Base-by-base conservation (phyloP, 1,140 invertebrate species). In the Drosophila simulans region DNA sequence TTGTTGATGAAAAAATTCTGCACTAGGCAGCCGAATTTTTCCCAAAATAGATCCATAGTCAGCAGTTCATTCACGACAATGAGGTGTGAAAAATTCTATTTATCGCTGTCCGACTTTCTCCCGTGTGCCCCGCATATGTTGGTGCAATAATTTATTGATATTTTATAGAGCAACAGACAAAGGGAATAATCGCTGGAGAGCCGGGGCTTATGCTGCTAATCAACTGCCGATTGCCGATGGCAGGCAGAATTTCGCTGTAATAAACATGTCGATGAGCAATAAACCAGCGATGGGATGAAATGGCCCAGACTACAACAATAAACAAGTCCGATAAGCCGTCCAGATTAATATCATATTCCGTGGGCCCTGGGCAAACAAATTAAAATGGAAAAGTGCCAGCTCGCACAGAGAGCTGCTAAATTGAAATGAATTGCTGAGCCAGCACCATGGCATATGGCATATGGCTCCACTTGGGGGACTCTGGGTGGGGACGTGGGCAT, bases 111-210 rank as follows among this genome's bases (percentile, higher is more conserved):
- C 46, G 27, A 62, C 42, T 63, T 49, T 59, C 65, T 63, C 45
- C 56, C 65, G 55, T 43, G 39, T 25, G 15, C 34, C n/a, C 34
- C 42, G 17, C 59, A 20, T 43, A 49, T 46, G 52, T 52, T 57
- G 57, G 56, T 71, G 49, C 20, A 27, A 55, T 73, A 78, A 63
- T 79, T 86, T 88, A 86, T 85, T 77, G 57, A 77, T 69, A 65
- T 53, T 66, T 71, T 71, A 78, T 60, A 59, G 46, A n/a, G 34
- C 15, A 25, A 31, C 10, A 54, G 40, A 56, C 45, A 54, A 68
- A 45, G 37, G 15, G 25, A 59, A 79, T 57, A 51, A 43, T 51
- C 34, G 25, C 4, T 35, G 34, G 15, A 55, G 17, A 75, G 51
- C 37, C 40, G 34, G 34, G 77, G 73, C 55, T 53, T 57, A 66